Evolutionary conservation across 2,888 invertebrate species (phyloP), one percentile per base, ranked within the genome.

Genomic region (Sphaerophoria taeniata): DNA sequence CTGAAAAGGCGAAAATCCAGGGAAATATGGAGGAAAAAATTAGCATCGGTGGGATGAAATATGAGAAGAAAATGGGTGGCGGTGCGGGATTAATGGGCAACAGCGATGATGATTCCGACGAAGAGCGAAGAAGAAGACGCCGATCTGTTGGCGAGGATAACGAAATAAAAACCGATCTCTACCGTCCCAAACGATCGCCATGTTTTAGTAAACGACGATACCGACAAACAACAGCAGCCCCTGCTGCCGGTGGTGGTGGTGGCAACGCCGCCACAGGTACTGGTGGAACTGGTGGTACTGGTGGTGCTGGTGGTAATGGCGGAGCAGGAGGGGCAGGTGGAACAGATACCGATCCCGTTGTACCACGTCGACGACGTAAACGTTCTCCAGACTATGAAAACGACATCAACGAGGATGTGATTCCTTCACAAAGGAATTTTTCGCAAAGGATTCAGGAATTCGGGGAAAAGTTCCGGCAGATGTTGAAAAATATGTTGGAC

Each of bases 391-490:
- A 53, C 9, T 9, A 65, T 0, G 60, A 67, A 11, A 45, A 58
- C 31, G 83, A 73, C 6, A 31, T 33, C 58, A 89, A 91, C 70
- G 89, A 90, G 58, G 89, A 90, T 31, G 88, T 87, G 58, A 87
- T 90, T 16, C 89, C 90, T 0, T 79, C 81, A 12, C 36, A 87
- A 12, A 47, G 58, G 14, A 33, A 3, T 9, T n/a, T 88, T 74
- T 3, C 87, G 85, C 4, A 87, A 85, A 4, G 75, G 73, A 7
- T 78, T 88, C 7, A 51, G 72, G n/a, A 55, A 80, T 0, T 69
- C 88, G 39, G 88, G 0, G 87, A 89, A 36, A 86, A 76, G 45
- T 75, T 91, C 2, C 34, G 14, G 9, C 34, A 81, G 31, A 4
- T 67, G 0, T 16, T 81, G 3, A 80, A 82, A n/a, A 72, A 87